Conservation (phyloP, 2,113 vertebrate genomes). For the Dasyurus viverrinus region DNA sequence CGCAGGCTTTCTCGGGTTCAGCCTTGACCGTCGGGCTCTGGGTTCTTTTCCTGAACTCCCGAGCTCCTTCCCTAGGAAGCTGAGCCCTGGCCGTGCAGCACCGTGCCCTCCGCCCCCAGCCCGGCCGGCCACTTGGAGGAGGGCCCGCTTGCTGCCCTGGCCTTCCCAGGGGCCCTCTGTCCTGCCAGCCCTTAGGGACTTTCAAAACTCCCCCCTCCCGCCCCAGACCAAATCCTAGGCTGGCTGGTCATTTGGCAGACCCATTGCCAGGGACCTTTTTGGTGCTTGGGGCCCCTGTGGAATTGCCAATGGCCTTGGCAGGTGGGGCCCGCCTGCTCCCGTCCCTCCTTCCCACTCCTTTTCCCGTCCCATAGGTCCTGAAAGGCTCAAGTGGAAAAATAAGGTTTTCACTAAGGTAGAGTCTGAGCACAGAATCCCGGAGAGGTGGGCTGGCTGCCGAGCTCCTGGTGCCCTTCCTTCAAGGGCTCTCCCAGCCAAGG, state of each 20-base stretch:
- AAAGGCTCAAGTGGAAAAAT: neutral
- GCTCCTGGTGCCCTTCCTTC: neutral
- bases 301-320: neutral
- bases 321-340: neutral
- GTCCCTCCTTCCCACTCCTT: neutral
- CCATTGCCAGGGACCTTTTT: conserved; percentile 65
- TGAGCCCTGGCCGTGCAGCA: neutral
- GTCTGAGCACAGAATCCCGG: neutral
- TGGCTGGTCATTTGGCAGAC: conserved; percentile 49
- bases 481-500: neutral
- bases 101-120: neutral
- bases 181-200: conserved; percentile 39
- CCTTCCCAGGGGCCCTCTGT: neutral
- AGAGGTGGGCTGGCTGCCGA: neutral
- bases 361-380: neutral
- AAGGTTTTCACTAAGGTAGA: neutral
- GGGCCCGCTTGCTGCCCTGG: neutral
- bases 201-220: conserved; percentile 51
- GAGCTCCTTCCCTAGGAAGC: neutral
- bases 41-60: neutral
- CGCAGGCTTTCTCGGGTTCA: too few species aligned
- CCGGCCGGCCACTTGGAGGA: neutral
- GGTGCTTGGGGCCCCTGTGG: conserved; percentile 59
- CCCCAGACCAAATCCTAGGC: conserved; percentile 38
- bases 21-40: neutral